phyloP scores from a whole-genome alignment of 2,113 vertebrate genomes.

The Neotragus moschatus region DNA sequence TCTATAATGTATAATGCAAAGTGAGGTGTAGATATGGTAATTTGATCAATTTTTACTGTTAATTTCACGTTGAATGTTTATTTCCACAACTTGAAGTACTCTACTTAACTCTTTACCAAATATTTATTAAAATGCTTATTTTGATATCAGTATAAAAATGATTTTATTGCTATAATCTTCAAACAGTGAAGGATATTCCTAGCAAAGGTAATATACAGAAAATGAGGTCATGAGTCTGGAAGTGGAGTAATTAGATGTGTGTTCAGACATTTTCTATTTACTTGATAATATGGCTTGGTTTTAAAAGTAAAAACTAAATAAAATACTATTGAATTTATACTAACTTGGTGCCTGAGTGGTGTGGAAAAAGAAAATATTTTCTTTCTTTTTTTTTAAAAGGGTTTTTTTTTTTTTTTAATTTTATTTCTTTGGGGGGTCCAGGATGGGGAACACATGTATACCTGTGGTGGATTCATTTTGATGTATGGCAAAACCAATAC shows the following conservation, averaged over 20 bases:
- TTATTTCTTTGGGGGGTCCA: no score
- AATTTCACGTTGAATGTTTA: neutral
- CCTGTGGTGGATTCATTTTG: no score
- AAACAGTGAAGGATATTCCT: neutral
- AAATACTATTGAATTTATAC: neutral
- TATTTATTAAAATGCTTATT: neutral
- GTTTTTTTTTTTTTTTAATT: no score
- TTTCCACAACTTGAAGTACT: neutral
- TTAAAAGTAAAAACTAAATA: neutral
- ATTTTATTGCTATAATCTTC: neutral
- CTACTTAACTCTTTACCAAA: neutral
- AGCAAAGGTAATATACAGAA: neutral
- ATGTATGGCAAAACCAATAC: no score
- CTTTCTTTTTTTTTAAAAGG: neutral
- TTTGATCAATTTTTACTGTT: neutral
- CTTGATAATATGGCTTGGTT: neutral
- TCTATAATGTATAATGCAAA: neutral
- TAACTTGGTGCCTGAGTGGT: neutral
- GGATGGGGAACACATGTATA: no score
- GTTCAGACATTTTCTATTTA: neutral
- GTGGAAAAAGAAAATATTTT: neutral
- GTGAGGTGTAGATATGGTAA: neutral
- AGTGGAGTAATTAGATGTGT: neutral
- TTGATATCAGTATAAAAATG: neutral
- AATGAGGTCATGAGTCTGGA: neutral